phyloP scores from a whole-genome alignment of 2,888 invertebrate genomes.

The Stenchaetothrips biformis region DNA sequence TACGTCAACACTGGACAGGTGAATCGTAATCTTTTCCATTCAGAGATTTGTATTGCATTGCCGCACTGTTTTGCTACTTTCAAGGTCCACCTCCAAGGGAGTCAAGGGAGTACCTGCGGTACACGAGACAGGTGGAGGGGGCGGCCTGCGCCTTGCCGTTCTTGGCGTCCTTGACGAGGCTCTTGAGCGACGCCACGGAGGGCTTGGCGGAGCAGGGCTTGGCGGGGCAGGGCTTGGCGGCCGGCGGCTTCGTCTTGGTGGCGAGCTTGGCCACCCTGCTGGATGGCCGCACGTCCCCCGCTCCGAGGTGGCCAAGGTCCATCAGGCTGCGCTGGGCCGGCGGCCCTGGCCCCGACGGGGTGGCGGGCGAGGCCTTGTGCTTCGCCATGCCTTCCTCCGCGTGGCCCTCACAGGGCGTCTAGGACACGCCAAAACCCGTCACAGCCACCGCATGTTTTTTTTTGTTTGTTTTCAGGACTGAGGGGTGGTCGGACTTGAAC shows the following conservation, averaged over 20 bases:
- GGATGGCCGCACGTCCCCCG: neutral
- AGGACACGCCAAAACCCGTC: no score
- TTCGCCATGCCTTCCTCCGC: neutral
- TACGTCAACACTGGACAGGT: no score
- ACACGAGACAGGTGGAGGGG: slow-evolving; percentile 9
- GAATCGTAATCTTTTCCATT: no score
- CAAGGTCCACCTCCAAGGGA: no score
- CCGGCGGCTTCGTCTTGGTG: neutral
- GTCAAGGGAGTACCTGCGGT: neutral
- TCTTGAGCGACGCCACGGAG: neutral
- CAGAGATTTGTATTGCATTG: no score
- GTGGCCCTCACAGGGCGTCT: no score
- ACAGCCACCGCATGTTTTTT: neutral
- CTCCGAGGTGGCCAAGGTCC: neutral
- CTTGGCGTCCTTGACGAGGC: neutral
- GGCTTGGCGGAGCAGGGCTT: neutral
- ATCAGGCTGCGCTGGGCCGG: neutral
- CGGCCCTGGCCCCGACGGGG: neutral
- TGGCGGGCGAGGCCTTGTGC: neutral
- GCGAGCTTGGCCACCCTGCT: neutral
- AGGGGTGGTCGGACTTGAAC: neutral
- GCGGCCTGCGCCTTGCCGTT: neutral
- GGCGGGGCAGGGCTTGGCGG: neutral
- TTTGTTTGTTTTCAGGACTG: neutral
- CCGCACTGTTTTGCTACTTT: no score